Conservation (phyloP, 2,797 vertebrate genomes). For the Amazona finschi region DNA sequence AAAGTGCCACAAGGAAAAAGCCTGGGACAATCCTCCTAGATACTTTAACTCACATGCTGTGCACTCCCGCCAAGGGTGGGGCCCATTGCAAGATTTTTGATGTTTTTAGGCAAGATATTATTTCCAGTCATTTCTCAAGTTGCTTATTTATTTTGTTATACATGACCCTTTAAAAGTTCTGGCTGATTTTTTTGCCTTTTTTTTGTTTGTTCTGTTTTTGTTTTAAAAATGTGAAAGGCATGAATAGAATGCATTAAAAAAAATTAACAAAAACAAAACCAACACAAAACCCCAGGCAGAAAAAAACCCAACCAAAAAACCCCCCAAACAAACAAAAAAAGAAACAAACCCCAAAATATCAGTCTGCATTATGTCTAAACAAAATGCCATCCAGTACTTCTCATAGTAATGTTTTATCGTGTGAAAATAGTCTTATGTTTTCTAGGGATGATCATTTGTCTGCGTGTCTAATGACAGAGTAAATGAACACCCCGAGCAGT, state of each 20-base stretch:
- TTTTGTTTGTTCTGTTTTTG: neutral
- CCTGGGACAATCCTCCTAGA: neutral
- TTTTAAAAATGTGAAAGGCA: neutral
- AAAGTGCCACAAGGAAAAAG: neutral
- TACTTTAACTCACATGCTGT: neutral
- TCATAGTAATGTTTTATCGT: neutral
- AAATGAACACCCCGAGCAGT: slow-evolving; percentile 4
- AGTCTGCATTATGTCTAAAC: neutral
- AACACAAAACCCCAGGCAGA: neutral
- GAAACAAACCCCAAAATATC: neutral
- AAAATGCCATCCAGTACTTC: neutral
- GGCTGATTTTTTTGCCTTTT: neutral
- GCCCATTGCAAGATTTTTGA: neutral
- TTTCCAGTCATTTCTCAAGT: slow-evolving; percentile 36
- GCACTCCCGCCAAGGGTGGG: slow-evolving; percentile 36
- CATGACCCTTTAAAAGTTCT: neutral
- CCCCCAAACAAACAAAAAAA: neutral
- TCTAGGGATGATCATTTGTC: slow-evolving; percentile 23
- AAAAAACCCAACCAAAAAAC: neutral
- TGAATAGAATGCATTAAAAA: neutral
- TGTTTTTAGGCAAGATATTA: slow-evolving; percentile 32
- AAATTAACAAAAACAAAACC: neutral
- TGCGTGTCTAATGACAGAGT: neutral
- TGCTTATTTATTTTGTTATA: slow-evolving; percentile 30
- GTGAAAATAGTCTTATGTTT: slow-evolving; percentile 13